Conservation (phyloP, 2,888 invertebrate genomes). For the Eupithecia subfuscata region DNA sequence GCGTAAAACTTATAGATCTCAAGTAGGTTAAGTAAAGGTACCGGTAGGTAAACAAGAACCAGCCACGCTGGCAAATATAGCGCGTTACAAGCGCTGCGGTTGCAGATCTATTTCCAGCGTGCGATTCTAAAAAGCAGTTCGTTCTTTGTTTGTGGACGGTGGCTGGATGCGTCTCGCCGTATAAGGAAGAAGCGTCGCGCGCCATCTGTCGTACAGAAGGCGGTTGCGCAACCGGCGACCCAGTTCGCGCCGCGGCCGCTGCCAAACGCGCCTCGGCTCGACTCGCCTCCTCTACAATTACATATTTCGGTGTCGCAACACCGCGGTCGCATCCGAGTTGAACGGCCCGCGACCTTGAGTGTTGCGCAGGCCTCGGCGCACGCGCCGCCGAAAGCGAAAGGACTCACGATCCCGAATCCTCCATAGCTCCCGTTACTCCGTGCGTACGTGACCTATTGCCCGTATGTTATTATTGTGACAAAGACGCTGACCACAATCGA, state of each 20-base stretch:
- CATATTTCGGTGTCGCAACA: constrained; percentile 83
- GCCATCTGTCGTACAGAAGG: constrained; percentile 77
- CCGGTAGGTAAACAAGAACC: constrained; percentile 39
- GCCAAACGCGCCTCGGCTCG: constrained; percentile 79
- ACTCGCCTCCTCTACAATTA: constrained; percentile 81
- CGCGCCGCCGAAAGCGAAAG: constrained; percentile 81
- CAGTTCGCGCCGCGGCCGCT: constrained; percentile 77
- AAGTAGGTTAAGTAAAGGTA: constrained; percentile 29
- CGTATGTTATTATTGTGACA: constrained; percentile 47
- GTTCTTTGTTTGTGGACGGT: constrained; percentile 51
- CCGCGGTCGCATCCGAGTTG: constrained; percentile 83
- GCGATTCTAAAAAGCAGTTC: constrained; percentile 44
- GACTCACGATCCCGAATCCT: constrained; percentile 68
- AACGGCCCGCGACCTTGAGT: constrained; percentile 83
- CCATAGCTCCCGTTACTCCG: constrained; percentile 52
- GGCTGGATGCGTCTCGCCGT: constrained; percentile 52
- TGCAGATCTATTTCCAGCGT: constrained; percentile 47
- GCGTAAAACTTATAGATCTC: constrained; percentile 44
- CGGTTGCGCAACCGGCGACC: constrained; percentile 80
- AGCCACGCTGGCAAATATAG: constrained; percentile 50
- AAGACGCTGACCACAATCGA: constrained; percentile 58
- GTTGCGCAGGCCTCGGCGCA: constrained; percentile 64
- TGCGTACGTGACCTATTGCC: constrained; percentile 70
- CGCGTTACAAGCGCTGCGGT: constrained; percentile 46
- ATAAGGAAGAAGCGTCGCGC: constrained; percentile 75